Base-by-base conservation (phyloP, 2,888 invertebrate species). In the Caenorhabditis afra region DNA sequence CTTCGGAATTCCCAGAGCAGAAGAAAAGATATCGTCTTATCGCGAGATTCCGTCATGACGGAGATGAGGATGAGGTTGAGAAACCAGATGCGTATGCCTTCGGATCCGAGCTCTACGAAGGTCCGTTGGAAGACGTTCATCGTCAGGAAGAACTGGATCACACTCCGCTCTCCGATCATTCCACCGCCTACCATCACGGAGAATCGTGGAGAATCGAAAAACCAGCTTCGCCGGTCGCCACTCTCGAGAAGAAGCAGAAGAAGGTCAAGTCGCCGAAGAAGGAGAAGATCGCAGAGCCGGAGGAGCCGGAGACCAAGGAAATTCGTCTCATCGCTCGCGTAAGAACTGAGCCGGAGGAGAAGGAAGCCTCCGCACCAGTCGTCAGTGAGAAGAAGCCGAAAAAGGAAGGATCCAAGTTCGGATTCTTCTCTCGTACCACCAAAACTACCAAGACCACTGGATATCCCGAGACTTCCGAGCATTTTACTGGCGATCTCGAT, bases 141-240 rank as follows among this genome's bases (percentile, higher is more conserved):
- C 64, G 35, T 11, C 20, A 49, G 2, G 29, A 22, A 18, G 79
- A 81, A 50, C 73, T 81, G 14, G 76, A 71, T 11, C 61, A 67
- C 2, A 14, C 68, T 20, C 71, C 80, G 3, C 58, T 82, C n/a
- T 35, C 35, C 5, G 73, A 61, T 35, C 50, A 59, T n/a, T 16
- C 74, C 11, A 58, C 37, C 23, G 70, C 67, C 47, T 70, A 78
- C 50, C 77, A 82, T 37, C 65, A 68, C 35, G 79, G 81, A 47
- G 55, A 70, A 18, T 81, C 79, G 10, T 64, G 64, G 66, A 59
- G 29, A 14, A 59, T 22, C 18, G 67, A 68, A 4, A 12, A 59
- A 18, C 77, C 61, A 10, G 39, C n/a, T 0, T 23, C 52, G 1
- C 37, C 50, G 20, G 50, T 59, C 23, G 44, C 59, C 37, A 61